Evolutionary conservation across 2,797 vertebrate species (phyloP), one percentile per base, ranked within the genome.

Genomic region (Threskiornis aethiopicus): DNA sequence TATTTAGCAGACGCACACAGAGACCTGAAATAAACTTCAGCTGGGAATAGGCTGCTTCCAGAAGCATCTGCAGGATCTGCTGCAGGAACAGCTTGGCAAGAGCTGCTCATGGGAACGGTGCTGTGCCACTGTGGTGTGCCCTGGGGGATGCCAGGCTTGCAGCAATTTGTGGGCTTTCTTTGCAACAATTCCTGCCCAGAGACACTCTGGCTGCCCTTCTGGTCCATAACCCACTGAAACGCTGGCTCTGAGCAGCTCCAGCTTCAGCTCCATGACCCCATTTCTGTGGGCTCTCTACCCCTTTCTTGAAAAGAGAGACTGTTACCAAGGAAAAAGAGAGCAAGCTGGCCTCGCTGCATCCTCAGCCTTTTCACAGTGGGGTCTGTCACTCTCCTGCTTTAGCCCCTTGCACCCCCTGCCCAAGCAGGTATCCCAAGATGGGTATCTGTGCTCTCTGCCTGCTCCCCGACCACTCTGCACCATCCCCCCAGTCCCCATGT

Each of bases 41-140:
- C 51, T 92, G 89, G 85, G 87, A 96, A 84, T 17, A 94, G 70
- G 73, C 78, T 94, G 82, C 67, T 94, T 94, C 82, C 79, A 94
- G 71, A 52, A 67, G 71, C 90, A 91, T 91, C 84, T 84, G 82
- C 71, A 89, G 80, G 84, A 82, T 81, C 41, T 90, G 89, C 84
- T 87, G 44, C 57, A 73, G 81, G 81, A 95, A 83, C 73, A 96
- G 86, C 76, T 93, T 93, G 90, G 77, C 6, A 0, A 79, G 72
- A 35, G 6, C 61, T 51, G 83, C 93, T 75, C 72, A 9, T 44
- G 75, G 91, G 78, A 91, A 49, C 0, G 0, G 75, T n/a, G 81
- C 84, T 65, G 73, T 93, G 78, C 70, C 76, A 66, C 42, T 31
- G 65, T 0, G 0, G 11, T 1, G 1, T 41, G 71, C 75, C 51